phyloP scores from a whole-genome alignment of 2,888 invertebrate species.

The Clitarchus hookeri region DNA sequence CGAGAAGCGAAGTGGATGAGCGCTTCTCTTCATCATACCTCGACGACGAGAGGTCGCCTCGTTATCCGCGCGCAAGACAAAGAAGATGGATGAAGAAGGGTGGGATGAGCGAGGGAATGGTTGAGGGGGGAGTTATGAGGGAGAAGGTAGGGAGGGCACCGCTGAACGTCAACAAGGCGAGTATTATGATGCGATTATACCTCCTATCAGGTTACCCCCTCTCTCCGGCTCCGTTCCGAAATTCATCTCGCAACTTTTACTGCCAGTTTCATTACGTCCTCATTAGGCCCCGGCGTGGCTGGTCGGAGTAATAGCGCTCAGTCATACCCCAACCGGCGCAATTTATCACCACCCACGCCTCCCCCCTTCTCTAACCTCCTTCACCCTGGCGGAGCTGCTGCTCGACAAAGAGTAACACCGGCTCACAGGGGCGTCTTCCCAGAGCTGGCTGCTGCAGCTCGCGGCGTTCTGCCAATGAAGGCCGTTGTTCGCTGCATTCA shows the following conservation, averaged over 20 bases:
- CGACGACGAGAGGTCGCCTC: background rate
- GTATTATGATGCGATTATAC: constrained; percentile 24
- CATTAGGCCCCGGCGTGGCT: constrained; percentile 1
- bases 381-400: background rate
- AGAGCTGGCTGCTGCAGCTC: no score
- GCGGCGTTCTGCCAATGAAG: no score
- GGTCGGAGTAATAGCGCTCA: constrained; percentile 3
- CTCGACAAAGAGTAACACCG: no score
- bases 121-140: background rate
- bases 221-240: background rate
- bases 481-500: no score
- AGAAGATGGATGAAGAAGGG: background rate
- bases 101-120: background rate
- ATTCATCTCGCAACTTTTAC: constrained; percentile 14
- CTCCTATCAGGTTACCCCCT: background rate
- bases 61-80: background rate
- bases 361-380: background rate
- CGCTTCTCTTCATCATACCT: background rate
- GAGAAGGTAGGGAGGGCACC: background rate
- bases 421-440: no score
- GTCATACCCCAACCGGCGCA: constrained; percentile 2
- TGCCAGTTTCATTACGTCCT: constrained; percentile 23
- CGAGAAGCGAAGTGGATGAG: background rate
- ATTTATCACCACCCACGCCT: background rate
- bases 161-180: constrained; percentile 22